Conservation (phyloP, 2,113 vertebrate genomes). For the Cebidichthys violaceus region DNA sequence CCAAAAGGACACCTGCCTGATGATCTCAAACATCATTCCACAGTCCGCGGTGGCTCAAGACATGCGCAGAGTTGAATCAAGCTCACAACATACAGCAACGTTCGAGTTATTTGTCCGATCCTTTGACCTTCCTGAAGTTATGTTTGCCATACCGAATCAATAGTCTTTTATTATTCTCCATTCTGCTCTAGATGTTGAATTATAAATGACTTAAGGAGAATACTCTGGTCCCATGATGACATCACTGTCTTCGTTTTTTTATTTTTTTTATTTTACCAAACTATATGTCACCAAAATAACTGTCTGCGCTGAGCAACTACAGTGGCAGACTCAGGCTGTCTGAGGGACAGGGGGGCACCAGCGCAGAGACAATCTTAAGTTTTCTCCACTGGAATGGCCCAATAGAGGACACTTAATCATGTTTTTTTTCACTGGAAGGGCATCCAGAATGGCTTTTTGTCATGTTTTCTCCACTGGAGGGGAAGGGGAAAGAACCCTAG, state of each 20-base stretch:
- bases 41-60: neutral
- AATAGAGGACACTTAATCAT: too few relatives aligned
- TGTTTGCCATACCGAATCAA: too few relatives aligned
- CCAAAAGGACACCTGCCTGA: slow-evolving; percentile 7
- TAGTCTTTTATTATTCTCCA: neutral
- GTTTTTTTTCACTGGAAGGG: too few relatives aligned
- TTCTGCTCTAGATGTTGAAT: neutral
- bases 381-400: too few relatives aligned
- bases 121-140: neutral
- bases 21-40: neutral
- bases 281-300: neutral
- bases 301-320: neutral
- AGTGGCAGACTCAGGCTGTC: neutral
- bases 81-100: neutral
- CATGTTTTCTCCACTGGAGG: too few relatives aligned
- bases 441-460: too few relatives aligned
- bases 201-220: neutral
- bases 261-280: neutral
- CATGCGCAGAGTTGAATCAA: neutral
- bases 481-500: too few relatives aligned
- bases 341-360: neutral
- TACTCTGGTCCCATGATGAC: neutral
- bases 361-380: too few relatives aligned
- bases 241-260: neutral
- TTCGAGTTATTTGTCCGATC: neutral